These are phyloP conservation scores for Podarcis raffonei DNA, from an alignment of 2,113 vertebrate species.

Conservation along the genomic window DNA sequence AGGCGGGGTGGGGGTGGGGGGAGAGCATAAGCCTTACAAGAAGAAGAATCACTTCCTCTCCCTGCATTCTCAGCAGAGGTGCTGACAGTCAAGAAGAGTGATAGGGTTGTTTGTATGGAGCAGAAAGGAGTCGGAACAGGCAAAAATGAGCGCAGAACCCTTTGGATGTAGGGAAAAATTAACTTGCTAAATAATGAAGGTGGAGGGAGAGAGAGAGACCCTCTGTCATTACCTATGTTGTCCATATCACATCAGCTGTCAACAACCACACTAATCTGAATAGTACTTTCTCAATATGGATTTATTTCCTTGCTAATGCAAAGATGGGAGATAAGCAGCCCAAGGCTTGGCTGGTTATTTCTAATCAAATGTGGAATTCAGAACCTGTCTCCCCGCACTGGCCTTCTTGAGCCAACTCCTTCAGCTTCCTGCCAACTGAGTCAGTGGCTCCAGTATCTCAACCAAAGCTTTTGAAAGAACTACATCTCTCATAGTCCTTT, in stretches of 20 bases:
- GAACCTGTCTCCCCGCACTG: not conserved
- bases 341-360: not conserved
- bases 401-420: not conserved
- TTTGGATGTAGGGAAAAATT: slow-evolving; percentile 55
- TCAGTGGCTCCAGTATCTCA: not conserved
- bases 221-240: not conserved
- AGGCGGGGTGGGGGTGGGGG: not conserved
- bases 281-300: not conserved
- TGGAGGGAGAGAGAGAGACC: not conserved
- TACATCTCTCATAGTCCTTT: not conserved
- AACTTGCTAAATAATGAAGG: slow-evolving; percentile 34
- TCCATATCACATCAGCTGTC: not conserved
- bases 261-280: not conserved
- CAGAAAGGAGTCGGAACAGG: not conserved
- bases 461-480: not conserved
- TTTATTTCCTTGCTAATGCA: not conserved
- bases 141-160: not conserved
- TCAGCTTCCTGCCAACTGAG: not conserved
- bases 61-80: not conserved
- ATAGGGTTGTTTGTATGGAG: slow-evolving; percentile 15
- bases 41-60: not conserved
- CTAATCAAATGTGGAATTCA: not conserved
- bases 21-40: fast-evolving
- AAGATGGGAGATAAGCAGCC: not conserved
- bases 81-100: not conserved